Evolutionary conservation across 1,140 invertebrate species (phyloP), one percentile per base, ranked within the genome.

Genomic region (Micrasema longulum): DNA sequence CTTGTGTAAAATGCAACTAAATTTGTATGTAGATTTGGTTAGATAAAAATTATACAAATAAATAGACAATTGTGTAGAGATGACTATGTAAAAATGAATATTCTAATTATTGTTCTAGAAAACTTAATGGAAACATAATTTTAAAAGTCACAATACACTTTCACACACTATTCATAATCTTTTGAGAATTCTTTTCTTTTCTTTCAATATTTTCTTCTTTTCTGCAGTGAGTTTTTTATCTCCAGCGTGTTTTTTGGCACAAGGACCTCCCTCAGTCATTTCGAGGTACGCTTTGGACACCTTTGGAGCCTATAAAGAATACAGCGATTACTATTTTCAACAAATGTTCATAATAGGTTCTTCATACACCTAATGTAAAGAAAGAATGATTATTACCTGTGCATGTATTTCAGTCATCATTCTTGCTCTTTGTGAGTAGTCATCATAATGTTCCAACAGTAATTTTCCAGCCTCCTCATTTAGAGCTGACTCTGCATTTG

Each of bases 381-480:
- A 7, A 31, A 2, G 26, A 4, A 31, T 4, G 2, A 31, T 31
- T 5, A 26, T 78, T 84, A 90, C 87, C 82, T 90, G 89, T 53
- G 95, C 95, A 87, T 97, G 95, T 78, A 97, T 96, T 87, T 97
- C 95, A 38, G 95, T 97, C 90, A 96, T 96, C 91, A 97, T 93
- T 85, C 92, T 93, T 14, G 95, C 95, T 81, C 95, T 85, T 79
- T 92, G 89, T 10, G 89, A 95, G 84, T 97, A 97, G 81, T 96
- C 94, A 80, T 96, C 93, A 80, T 97, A 97, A 78, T 94, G 91
- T 83, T 97, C 95, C 75, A 97, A 83, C 64, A 97, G 84, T 77
- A 97, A 85, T 85, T 95, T 96, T 26, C 95, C 95, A 69, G 95
- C 95, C 86, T 97, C 95, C 85, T 96, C 95, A 82, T 97, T 97